Percentiles rank a stretch among this genome's conserved stretches.
Evolutionary conservation across 2,888 invertebrate genomes (phyloP).

Genomic region (Hydrotaea diabolus): DNA sequence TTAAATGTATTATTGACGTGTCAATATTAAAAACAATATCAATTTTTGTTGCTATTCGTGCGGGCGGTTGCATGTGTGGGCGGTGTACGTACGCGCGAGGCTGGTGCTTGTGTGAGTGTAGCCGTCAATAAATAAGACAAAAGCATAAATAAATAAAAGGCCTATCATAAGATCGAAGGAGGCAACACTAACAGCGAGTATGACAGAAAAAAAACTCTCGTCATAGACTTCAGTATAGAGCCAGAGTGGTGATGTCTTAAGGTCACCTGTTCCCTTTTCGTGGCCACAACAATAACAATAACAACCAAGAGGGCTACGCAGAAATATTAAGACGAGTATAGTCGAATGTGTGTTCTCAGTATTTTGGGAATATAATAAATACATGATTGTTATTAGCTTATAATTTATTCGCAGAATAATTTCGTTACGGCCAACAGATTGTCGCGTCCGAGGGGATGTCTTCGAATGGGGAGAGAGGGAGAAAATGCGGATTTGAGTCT

Average conservation of each 20-base stretch:
- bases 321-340: background rate
- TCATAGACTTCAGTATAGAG: background rate
- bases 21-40: conserved; percentile 44
- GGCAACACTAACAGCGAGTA: background rate
- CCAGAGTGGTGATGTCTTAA: background rate
- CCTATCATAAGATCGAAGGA: background rate
- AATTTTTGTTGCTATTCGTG: too few species aligned
- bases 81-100: too few species aligned
- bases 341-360: background rate
- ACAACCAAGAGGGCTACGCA: background rate
- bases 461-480: too few species aligned
- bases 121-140: conserved; percentile 1
- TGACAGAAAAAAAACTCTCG: background rate
- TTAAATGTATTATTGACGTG: conserved; percentile 54
- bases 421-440: background rate
- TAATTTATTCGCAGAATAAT: conserved; percentile 19
- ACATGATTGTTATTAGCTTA: conserved; percentile 26
- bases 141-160: background rate
- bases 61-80: background rate
- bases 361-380: conserved; percentile 5
- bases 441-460: too few species aligned
- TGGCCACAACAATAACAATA: background rate
- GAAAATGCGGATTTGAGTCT: too few species aligned
- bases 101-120: background rate
- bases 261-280: background rate